A percentile compares a stretch with the other conserved stretches of the same genome.
These are phyloP conservation scores for Ormyrus labotus DNA, from an alignment of 2,888 invertebrate genomes.

Conservation along the genomic window DNA sequence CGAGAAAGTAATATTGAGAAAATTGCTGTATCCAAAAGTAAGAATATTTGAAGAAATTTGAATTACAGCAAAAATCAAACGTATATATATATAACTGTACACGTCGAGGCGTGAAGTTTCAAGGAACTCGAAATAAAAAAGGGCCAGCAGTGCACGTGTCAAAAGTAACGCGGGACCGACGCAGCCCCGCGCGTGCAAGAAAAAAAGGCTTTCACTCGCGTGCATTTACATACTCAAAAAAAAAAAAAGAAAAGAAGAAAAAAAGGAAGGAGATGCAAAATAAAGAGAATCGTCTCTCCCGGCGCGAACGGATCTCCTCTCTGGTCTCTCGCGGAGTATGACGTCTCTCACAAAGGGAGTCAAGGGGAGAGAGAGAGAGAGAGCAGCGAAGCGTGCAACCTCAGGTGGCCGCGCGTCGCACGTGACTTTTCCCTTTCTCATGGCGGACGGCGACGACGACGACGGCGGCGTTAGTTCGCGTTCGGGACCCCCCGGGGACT, in stretches of 20 bases:
- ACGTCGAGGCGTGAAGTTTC: not conserved
- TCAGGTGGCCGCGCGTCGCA: conserved; percentile 41
- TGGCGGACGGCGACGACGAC: conserved; percentile 53
- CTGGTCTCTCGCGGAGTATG: not conserved
- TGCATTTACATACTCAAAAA: not conserved
- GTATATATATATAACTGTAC: no score
- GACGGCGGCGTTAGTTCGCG: conserved; percentile 25
- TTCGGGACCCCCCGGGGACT: conserved; percentile 68
- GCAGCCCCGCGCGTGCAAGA: not conserved
- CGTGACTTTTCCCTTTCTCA: conserved; percentile 42
- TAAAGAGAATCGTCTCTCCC: not conserved
- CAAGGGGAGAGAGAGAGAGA: not conserved
- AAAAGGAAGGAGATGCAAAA: not conserved
- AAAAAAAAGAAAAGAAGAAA: not conserved
- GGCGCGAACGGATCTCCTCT: not conserved
- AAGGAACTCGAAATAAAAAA: not conserved
- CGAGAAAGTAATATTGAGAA: no score
- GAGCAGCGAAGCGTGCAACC: conserved; percentile 42
- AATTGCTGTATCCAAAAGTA: no score
- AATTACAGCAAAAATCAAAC: no score
- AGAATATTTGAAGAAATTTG: no score
- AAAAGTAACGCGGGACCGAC: not conserved
- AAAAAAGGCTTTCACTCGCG: not conserved
- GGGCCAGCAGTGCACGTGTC: not conserved
- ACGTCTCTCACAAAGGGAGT: not conserved